Evolutionary conservation across 64 coral and sea anemone species (phyloP), one percentile per base, ranked within the genome.

Genomic region (Actinia equina): DNA sequence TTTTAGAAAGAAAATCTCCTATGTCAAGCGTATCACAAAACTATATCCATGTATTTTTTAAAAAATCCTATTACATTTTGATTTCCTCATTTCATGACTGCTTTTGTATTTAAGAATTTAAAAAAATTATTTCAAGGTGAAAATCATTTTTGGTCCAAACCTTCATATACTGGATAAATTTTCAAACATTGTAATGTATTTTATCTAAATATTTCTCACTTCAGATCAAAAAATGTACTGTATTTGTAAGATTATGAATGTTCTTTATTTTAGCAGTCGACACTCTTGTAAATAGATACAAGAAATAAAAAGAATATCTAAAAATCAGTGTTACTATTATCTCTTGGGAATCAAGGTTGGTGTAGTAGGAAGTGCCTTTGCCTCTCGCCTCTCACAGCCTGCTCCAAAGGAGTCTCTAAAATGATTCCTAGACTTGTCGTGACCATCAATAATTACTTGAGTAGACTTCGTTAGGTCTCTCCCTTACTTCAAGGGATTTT

Each of bases 281-380:
- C 27, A 49, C 49, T 81, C 83, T 85, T 85, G 83, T 85, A 85
- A 85, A 85, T 85, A 85, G 83, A 58, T 60, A n/a, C 52, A 85
- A 63, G 41, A 53, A 85, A 85, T 74, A 30, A 74, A 74, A 74
- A 26, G 69, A 74, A 74, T 74, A 74, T 74, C 69, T 74, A 25
- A 27, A 27, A 15, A 74, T 41, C 26, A 15, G 69, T 37, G 7
- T 42, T 42, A 11, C 23, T 37, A 9, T 30, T 57, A 57, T 37
- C 15, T 57, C 15, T 57, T 16, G 11, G 46, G 7, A 49, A 49
- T 49, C 46, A 49, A 49, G 46, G 46, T 4, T 49, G 46, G 46
- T 49, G 46, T 49, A 49, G 46, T 4, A 6, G 46, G 46, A 1
- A 49, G 46, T 49, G 46, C 46, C 4, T 8, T 49, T 49, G 46